Conservation (phyloP, 2,888 invertebrate species). For the Malthinus flaveolus region DNA sequence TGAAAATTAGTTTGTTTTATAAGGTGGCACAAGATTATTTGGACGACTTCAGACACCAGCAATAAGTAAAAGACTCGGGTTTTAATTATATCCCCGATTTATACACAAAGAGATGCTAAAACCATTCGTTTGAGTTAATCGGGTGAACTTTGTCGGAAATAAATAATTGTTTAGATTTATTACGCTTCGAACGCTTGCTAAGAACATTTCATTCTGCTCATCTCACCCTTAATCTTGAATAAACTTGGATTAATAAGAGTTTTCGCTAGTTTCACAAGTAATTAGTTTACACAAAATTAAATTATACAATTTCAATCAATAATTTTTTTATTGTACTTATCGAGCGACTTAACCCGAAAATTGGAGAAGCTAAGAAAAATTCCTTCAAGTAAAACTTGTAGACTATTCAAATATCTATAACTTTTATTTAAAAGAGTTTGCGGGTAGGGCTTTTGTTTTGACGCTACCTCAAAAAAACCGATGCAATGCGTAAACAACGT, state of each 20-base stretch:
- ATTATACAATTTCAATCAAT: too few relatives aligned
- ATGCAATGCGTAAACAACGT: too few relatives aligned
- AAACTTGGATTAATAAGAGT: slow-evolving; percentile 22
- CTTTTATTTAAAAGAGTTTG: too few relatives aligned
- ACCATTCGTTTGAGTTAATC: slow-evolving; percentile 44
- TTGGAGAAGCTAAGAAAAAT: too few relatives aligned
- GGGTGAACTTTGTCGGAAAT: slow-evolving; percentile 48
- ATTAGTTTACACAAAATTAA: not conserved
- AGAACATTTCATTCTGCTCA: slow-evolving; percentile 18
- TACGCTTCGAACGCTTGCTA: slow-evolving; percentile 26
- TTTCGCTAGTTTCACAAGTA: slow-evolving; percentile 13
- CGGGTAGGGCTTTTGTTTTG: too few relatives aligned
- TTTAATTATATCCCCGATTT: slow-evolving; percentile 50
- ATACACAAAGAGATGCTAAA: slow-evolving; percentile 45
- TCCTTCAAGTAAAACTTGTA: too few relatives aligned
- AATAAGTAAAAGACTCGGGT: slow-evolving; percentile 30
- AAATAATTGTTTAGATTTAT: slow-evolving; percentile 52
- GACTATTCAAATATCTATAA: too few relatives aligned
- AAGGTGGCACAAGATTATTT: slow-evolving; percentile 11
- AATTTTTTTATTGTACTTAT: too few relatives aligned
- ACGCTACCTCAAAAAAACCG: too few relatives aligned
- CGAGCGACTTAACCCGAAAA: too few relatives aligned
- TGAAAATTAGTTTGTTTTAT: slow-evolving; percentile 21
- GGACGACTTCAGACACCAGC: slow-evolving; percentile 12
- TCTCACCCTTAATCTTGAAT: slow-evolving; percentile 20